phyloP scores from a whole-genome alignment of 2,888 invertebrate species.

The Linyphia triangularis region DNA sequence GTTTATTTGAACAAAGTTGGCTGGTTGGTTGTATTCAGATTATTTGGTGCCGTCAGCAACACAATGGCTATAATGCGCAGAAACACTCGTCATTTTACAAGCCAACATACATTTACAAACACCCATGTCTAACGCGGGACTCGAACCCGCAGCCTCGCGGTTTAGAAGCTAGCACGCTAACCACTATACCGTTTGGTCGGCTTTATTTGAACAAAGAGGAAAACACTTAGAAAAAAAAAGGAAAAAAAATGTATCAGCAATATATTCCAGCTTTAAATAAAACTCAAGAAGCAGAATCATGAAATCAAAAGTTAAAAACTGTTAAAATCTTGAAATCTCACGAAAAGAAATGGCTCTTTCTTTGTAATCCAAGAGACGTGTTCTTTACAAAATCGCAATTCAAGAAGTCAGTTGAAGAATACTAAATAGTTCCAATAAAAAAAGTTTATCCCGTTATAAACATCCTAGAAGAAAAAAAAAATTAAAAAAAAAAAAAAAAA shows the following conservation, averaged over 20 bases:
- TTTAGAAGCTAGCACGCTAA: too few species aligned
- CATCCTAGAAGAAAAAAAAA: background rate
- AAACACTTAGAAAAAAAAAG: background rate
- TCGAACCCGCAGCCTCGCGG: too few species aligned
- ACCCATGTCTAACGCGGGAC: too few species aligned
- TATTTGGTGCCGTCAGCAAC: too few species aligned
- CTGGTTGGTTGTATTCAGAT: too few species aligned
- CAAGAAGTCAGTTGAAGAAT: slow-evolving; percentile 9
- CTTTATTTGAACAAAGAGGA: too few species aligned
- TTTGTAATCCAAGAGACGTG: slow-evolving; percentile 37
- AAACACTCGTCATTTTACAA: too few species aligned
- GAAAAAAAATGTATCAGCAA: background rate
- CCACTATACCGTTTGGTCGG: too few species aligned
- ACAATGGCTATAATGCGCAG: too few species aligned
- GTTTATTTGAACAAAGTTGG: too few species aligned
- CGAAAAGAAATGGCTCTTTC: background rate
- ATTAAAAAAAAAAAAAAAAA: background rate
- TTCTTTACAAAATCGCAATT: slow-evolving; percentile 32
- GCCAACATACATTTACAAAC: too few species aligned
- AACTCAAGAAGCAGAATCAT: background rate
- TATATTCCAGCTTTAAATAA: background rate
- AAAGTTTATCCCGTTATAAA: slow-evolving; percentile 22
- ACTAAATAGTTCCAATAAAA: slow-evolving; percentile 27
- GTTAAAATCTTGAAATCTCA: background rate
- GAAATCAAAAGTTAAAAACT: slow-evolving; percentile 14